Evolutionary conservation across 2,113 vertebrate species (phyloP), one percentile per base, ranked within the genome.

Genomic region (Microtus ochrogaster): DNA sequence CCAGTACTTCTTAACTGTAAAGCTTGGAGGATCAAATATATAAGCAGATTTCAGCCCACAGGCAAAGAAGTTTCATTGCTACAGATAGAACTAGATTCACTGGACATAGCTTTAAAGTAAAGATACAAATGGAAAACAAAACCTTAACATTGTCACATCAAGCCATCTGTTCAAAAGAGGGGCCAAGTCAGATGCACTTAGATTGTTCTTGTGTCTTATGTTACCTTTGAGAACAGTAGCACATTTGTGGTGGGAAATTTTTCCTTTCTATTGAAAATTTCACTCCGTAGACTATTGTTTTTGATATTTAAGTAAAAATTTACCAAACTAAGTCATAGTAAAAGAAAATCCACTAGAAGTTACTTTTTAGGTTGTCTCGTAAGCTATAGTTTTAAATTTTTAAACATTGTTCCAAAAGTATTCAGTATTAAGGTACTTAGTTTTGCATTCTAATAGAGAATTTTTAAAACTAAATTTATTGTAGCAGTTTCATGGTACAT

Each of bases 401-500:
- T 70, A 70, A 81, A 52, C 1, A 2, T 33, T 61, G 41, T 72
- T 61, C 7, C 4, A 88, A 72, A 49, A 61, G 3, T 66, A 78
- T 10, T 28, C 4, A n/a, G 49, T 52, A 52, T 52, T 52, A 44
- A 79, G 11, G 17, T 81, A 61, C 65, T 91, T 79, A 72, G 83
- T 84, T 90, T 83, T 86, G 39, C 93, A 3, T 95, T 58, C 10
- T 92, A 16, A 33, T 16, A 36, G 41, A 76, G 12, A 77, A 61
- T 65, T 87, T 58, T 65, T 65, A 83, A 65, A 81, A 24, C 39
- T 52, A 82, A 7, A 78, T 95, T 90, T 81, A 90, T 77, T 82
- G n/a, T 58, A 79, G 19, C 49, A 39, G 63, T 74, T 96, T 96
- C 21, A 70, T 87, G 63, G 49, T 47, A 94, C 81, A 78, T 41